A percentile compares a stretch with the other conserved stretches of the same genome.
Evolutionary conservation across 2,797 vertebrate species (phyloP).

Genomic region (Microcaecilia unicolor): DNA sequence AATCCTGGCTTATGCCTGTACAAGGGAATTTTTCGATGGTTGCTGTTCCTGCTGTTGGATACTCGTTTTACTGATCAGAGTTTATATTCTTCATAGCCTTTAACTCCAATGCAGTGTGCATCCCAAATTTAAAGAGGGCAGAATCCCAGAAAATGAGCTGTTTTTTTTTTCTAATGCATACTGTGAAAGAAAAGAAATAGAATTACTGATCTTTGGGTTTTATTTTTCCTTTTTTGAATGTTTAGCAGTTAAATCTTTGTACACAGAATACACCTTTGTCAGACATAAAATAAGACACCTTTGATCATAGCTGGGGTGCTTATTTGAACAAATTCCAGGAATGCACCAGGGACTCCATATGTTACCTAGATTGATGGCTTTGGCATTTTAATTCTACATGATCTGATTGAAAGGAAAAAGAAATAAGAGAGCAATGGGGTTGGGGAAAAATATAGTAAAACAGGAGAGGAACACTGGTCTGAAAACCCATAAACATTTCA

Average conservation of each 20-base stretch:
- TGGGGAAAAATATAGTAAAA: not conserved
- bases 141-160: slow-evolving; percentile 65
- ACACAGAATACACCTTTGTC: slow-evolving; percentile 21
- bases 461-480: not conserved
- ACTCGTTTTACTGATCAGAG: slow-evolving; percentile 50
- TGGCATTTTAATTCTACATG: no score
- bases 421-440: not conserved
- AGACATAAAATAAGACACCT: not conserved
- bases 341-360: no score
- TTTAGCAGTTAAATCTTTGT: slow-evolving; percentile 4
- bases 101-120: slow-evolving; percentile 65
- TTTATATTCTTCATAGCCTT: slow-evolving; percentile 62
- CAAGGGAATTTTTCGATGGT: slow-evolving; percentile 39
- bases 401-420: not conserved
- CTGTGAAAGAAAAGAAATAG: slow-evolving; percentile 73
- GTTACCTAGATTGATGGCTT: slow-evolving; percentile 15
- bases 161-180: slow-evolving; percentile 75
- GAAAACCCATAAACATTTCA: not conserved
- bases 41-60: slow-evolving; percentile 50
- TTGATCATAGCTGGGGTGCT: no score
- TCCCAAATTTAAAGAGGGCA: slow-evolving; percentile 64
- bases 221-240: slow-evolving; percentile 22
- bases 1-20: slow-evolving; percentile 43
- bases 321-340: no score
- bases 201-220: slow-evolving; percentile 54